phyloP scores from a whole-genome alignment of 2,888 invertebrate genomes.

The Drosophila imparisetae region DNA sequence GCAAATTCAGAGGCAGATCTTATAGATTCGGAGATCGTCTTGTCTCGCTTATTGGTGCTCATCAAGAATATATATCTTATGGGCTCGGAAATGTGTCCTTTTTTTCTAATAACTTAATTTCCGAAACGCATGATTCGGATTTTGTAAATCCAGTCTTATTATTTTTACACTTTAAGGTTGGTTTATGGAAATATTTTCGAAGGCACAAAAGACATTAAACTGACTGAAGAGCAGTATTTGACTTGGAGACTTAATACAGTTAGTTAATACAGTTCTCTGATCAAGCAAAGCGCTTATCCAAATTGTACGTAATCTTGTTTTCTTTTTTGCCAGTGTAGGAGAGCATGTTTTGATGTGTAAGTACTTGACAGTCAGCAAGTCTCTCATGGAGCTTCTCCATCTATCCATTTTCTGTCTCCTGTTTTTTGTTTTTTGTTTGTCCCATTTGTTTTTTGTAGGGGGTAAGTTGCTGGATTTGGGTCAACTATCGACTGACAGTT shows the following conservation, averaged over 20 bases:
- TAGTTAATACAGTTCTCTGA: background rate
- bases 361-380: slow-evolving; percentile 58
- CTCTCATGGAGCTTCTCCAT: background rate
- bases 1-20: background rate
- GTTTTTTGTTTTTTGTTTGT: background rate
- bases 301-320: background rate
- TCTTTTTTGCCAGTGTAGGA: slow-evolving; percentile 7
- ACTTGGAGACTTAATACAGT: background rate
- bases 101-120: too few species aligned
- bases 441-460: background rate
- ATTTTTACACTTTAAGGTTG: too few species aligned
- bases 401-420: background rate
- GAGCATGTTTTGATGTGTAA: slow-evolving; percentile 27
- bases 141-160: too few species aligned
- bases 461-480: slow-evolving; percentile 56
- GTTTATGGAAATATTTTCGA: too few species aligned
- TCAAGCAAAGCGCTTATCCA: background rate
- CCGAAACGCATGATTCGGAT: too few species aligned
- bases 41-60: background rate
- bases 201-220: too few species aligned
- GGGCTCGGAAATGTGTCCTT: too few species aligned
- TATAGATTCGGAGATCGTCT: background rate
- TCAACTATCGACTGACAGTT: slow-evolving; percentile 75
- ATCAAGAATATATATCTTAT: background rate
- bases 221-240: background rate